phyloP scores from a whole-genome alignment of 2,797 vertebrate species.

The Delichon dasypus region DNA sequence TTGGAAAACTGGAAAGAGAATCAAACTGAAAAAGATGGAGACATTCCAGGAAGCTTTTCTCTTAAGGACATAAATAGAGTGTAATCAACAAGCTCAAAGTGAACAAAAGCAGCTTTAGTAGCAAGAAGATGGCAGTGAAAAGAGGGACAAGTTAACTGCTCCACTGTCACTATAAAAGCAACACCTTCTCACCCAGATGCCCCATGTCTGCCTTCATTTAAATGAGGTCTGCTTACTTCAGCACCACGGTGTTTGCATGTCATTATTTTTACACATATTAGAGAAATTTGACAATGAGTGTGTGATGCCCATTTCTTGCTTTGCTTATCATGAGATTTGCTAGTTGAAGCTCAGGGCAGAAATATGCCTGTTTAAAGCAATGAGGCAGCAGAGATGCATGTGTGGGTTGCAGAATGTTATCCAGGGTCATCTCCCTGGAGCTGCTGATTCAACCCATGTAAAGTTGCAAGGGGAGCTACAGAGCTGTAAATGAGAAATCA shows the following conservation, averaged over 20 bases:
- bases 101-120: not conserved
- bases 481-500: not conserved
- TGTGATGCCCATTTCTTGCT: not conserved
- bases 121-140: not conserved
- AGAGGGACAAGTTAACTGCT: not conserved
- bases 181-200: not conserved
- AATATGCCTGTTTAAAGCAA: not conserved
- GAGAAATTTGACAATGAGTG: not conserved
- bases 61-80: not conserved
- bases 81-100: not conserved
- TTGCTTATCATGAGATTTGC: not conserved
- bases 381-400: not conserved
- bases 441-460: not conserved
- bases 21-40: not conserved
- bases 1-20: not conserved
- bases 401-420: accelerated
- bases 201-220: not conserved
- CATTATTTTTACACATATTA: not conserved
- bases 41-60: not conserved
- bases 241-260: not conserved
- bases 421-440: not conserved
- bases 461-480: not conserved
- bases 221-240: not conserved
- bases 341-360: not conserved
- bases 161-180: not conserved